Percentiles rank a stretch among this genome's conserved stretches.
Evolutionary conservation across 2,888 invertebrate genomes (phyloP).

Genomic region (Drosophila infuscata): DNA sequence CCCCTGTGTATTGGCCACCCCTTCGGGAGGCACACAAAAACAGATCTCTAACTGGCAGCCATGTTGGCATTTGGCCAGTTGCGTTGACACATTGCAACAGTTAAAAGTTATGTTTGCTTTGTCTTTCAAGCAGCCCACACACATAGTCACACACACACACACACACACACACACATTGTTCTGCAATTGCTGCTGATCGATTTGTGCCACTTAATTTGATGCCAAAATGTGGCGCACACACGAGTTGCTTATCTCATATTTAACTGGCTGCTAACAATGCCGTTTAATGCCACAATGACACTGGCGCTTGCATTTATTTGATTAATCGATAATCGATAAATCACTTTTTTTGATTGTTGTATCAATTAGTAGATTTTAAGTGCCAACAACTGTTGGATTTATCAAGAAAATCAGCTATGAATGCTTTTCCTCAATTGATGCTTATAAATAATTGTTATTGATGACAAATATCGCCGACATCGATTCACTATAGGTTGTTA

Average conservation of each 20-base stretch:
- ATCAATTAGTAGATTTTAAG: neutral
- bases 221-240: constrained; percentile 57
- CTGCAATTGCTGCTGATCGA: constrained; percentile 61
- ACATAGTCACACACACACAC: constrained; percentile 34
- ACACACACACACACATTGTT: constrained; percentile 24
- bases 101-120: constrained; percentile 34
- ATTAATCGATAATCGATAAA: constrained; percentile 1
- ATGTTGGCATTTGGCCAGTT: constrained; percentile 54
- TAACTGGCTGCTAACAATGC: constrained; percentile 54
- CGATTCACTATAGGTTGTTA: neutral
- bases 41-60: constrained; percentile 35
- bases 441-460: neutral
- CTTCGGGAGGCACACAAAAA: constrained; percentile 24
- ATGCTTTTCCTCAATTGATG: neutral
- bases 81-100: constrained; percentile 73
- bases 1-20: constrained; percentile 2
- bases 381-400: neutral
- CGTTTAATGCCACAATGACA: constrained; percentile 54
- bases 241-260: constrained; percentile 58
- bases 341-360: neutral
- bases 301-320: neutral
- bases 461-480: neutral
- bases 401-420: neutral
- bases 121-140: constrained; percentile 61
- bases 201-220: constrained; percentile 73